These are phyloP conservation scores for Garrulus glandarius DNA, from an alignment of 2,797 vertebrate genomes.

Conservation along the genomic window DNA sequence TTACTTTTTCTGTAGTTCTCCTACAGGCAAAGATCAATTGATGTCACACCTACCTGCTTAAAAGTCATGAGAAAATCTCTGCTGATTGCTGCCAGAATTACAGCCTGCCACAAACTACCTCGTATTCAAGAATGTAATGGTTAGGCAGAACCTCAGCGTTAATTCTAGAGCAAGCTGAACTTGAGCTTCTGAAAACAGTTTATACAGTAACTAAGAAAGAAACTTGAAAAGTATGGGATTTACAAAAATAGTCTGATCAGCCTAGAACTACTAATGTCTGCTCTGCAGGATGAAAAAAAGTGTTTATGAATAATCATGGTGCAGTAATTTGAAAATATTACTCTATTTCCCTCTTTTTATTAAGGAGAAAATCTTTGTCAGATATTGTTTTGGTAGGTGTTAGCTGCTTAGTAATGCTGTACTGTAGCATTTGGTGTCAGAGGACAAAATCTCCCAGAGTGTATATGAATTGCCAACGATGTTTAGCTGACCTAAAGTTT, in stretches of 20 bases:
- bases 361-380: not conserved
- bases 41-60: slow-evolving; percentile 30
- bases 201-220: not conserved
- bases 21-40: slow-evolving; percentile 31
- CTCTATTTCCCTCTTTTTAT: not conserved
- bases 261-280: not conserved
- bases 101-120: slow-evolving; percentile 14
- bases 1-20: slow-evolving; percentile 20
- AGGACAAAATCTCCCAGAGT: not conserved
- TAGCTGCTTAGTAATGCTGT: not conserved
- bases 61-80: slow-evolving; percentile 48
- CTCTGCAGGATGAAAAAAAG: not conserved
- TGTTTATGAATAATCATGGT: not conserved
- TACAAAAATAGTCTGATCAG: not conserved
- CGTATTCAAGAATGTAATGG: not conserved
- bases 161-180: not conserved
- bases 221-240: not conserved
- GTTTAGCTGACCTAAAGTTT: slow-evolving; percentile 12
- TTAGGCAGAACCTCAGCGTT: not conserved
- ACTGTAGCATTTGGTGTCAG: not conserved
- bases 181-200: not conserved
- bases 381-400: not conserved
- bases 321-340: not conserved
- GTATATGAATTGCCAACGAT: not conserved
- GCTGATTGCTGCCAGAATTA: slow-evolving; percentile 27